Evolutionary conservation across 2,113 vertebrate species (phyloP), one percentile per base, ranked within the genome.

Genomic region (Bubo blakistoni): DNA sequence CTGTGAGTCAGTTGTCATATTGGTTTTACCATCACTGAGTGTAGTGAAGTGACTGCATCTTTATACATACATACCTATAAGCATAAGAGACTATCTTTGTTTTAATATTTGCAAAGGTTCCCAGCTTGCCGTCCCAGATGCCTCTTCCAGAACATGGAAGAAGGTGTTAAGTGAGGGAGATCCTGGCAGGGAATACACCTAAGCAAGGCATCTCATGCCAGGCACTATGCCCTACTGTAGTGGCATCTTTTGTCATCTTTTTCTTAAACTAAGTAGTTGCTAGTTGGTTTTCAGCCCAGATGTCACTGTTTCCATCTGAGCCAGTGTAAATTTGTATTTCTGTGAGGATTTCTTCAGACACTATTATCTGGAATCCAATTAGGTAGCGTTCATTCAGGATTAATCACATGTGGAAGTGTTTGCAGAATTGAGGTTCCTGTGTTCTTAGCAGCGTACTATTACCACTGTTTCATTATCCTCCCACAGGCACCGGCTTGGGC

Each of bases 301-400:
- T 97, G 84, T 87, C 66, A 59, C 36, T 70, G 66, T 90, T 95
- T 81, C 96, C 67, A 73, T 91, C 73, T 47, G 11, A 96, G 74
- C 46, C 81, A 62, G 30, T 51, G 38, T 88, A 91, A 89, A 92
- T 91, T 82, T 80, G 55, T 94, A 73, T 91, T 96, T 94, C 87
- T 95, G 71, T 90, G 85, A 95, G 55, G 87, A 83, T 90, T 95
- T 85, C 51, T 82, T 94, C 78, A 95, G 89, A 54, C 54, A 19
- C 42, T 65, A 13, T 83, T 95, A 90, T 80, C 91, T 88, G n/a
- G 79, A 88, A 87, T 92, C 84, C 84, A 91, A 17, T 88, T 94
- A 90, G 62, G 78, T 84, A 59, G 63, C 4, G 0, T 90, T 87
- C 74, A 62, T 85, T 95, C 62, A 73, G 81, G 73, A 70, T 95